These are phyloP conservation scores for Antigone vipio DNA, from an alignment of 2,113 vertebrate species.

Conservation along the genomic window DNA sequence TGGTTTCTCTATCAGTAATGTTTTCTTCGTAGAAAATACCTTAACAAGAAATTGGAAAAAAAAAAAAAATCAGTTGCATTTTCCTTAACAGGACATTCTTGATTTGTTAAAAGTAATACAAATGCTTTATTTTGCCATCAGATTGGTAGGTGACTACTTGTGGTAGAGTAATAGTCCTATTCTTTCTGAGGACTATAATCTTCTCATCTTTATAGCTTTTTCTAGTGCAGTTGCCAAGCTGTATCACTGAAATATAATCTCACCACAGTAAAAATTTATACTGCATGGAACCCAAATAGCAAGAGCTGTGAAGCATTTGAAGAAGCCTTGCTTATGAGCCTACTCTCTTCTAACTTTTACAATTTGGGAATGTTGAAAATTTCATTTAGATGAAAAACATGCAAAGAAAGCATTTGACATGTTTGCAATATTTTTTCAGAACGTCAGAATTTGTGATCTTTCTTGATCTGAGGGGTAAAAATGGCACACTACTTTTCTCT, in stretches of 20 bases:
- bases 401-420: neutral
- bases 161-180: neutral
- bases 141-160: neutral
- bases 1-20: neutral
- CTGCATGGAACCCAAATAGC: neutral
- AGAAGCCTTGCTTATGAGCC: neutral
- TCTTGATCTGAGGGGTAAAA: neutral
- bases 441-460: neutral
- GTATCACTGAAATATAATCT: neutral
- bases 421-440: neutral
- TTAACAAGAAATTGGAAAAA: neutral
- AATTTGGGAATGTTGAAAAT: neutral
- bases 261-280: neutral
- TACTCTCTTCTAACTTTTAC: neutral
- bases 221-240: neutral
- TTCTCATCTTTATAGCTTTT: neutral
- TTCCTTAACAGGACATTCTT: neutral
- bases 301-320: neutral
- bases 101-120: neutral
- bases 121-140: neutral
- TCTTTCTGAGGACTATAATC: neutral
- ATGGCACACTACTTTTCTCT: neutral
- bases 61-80: neutral
- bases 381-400: neutral
- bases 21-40: neutral